Percentiles rank a stretch among this genome's conserved stretches.
These are phyloP conservation scores for Abrostola tripartita DNA, from an alignment of 2,888 invertebrate species.

Conservation along the genomic window DNA sequence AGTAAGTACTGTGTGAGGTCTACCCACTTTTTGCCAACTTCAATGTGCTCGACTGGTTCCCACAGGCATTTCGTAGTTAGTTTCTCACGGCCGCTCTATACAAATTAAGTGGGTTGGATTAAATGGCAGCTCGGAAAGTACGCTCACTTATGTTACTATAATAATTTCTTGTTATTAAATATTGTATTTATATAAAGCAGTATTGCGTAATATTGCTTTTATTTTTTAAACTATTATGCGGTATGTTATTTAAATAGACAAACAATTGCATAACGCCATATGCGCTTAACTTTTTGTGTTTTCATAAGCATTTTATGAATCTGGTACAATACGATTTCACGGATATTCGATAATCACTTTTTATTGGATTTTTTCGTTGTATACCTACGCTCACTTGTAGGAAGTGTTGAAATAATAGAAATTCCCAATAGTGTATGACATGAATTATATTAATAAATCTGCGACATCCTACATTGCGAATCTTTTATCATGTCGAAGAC, in stretches of 20 bases:
- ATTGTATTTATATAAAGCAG: neutral
- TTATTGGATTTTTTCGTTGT: too few species aligned
- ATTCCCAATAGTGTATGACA: too few species aligned
- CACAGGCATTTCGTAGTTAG: slow-evolving; percentile 53
- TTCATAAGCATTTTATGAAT: too few species aligned
- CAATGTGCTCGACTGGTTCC: slow-evolving; percentile 53
- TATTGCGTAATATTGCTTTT: neutral
- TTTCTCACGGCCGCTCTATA: slow-evolving; percentile 48
- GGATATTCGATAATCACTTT: too few species aligned
- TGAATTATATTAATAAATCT: too few species aligned
- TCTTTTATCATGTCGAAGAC: too few species aligned
- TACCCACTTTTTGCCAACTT: slow-evolving; percentile 61
- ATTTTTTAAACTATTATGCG: neutral
- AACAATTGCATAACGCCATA: neutral
- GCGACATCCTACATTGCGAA: too few species aligned
- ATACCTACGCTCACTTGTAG: too few species aligned
- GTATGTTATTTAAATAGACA: neutral
- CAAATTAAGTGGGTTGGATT: slow-evolving; percentile 34
- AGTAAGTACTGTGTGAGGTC: slow-evolving; percentile 67
- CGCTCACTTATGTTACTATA: slow-evolving; percentile 3
- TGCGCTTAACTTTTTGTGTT: too few species aligned
- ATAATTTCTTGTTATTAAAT: neutral
- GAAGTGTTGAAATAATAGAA: too few species aligned
- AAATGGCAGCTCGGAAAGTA: slow-evolving; percentile 27
- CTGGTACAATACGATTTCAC: too few species aligned